Evolutionary conservation across 2,797 vertebrate species (phyloP), one percentile per base, ranked within the genome.

Genomic region (Myiothlypis coronata): DNA sequence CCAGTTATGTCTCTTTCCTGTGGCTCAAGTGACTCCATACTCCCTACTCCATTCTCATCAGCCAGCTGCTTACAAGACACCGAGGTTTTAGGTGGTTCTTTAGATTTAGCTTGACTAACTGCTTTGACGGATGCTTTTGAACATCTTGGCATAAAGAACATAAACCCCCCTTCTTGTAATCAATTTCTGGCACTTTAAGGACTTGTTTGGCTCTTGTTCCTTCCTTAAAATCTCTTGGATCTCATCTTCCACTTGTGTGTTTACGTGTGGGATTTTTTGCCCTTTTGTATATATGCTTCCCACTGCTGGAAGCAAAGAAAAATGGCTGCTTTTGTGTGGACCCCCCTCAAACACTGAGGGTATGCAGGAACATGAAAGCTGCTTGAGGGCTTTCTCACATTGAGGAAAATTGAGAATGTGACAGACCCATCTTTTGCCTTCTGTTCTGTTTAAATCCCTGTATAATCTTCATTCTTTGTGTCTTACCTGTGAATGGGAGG

Each of bases 111-210:
- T 88, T 63, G 30, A 35, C 24, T 50, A 57, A 53, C 22, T 77
- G 26, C 49, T 77, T 74, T 63, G 41, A 56, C 2, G 17, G 34
- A 70, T 68, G 41, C 11, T 59, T 88, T 67, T 67, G 41, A 70
- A 35, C 2, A 21, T 61, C 35, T 80, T 80, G 35, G 8, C 28
- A 21, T 34, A 35, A 57, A 69, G 43, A 6, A 34, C 3, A 6
- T 56, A 64, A 53, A 7, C 0, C 1, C 5, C 4, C 0, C 3
- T 12, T 13, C 30, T n/a, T 39, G 14, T 37, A 57, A 41, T 11
- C 5, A 37, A 1, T 60, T 60, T 90, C 26, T 81, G 11, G 8
- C 30, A 57, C 6, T 61, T 81, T 11, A 56, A 71, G 21, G 44
- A 47, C 23, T 67, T 68, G 11, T 60, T 92, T 77, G 28, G 11